Evolutionary conservation across 2,113 vertebrate genomes (phyloP), one percentile per base, ranked within the genome.

Genomic region (Tragulus kanchil): DNA sequence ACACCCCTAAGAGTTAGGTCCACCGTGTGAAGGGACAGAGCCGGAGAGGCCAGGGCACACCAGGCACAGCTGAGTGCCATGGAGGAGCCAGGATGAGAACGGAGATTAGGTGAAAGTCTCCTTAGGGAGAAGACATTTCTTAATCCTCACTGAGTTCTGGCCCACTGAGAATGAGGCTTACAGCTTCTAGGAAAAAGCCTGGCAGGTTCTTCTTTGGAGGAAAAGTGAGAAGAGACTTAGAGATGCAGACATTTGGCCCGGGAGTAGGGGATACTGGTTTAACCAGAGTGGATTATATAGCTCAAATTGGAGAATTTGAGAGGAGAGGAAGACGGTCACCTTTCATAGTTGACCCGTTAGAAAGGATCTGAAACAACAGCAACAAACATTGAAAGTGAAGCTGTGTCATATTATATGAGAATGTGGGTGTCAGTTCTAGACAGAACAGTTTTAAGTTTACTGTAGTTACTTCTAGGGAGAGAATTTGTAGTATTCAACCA

Each of bases 271-370:
- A 36, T 89, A 85, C 42, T 65, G 16, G 14, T 59, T 52, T 85
- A 85, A 45, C 36, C 54, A 84, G 25, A 90, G 67, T 50, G 69
- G 78, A 78, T 52, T 42, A 12, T 50, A 67, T 62, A 81, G 71
- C 71, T 90, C 31, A 61, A 54, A 90, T 90, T 90, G 77, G 59
- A 69, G 93, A 31, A 42, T 90, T 61, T 61, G n/a, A 25, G 42
- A 28, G 58, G 15, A 69, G 28, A 77, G 14, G 69, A 89, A 4
- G 6, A 17, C 3, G 16, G 42, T 36, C 71, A 31, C 58, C 3
- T 21, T 90, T 85, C 31, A 42, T 85, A 69, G 28, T 61, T 48
- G 45, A 23, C 12, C 25, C 31, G 25, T 31, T 21, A 78, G 28
- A 21, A 67, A 95, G 17, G 42, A 69, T 77, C 67, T 94, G 50